Percentiles rank a stretch among this genome's conserved stretches.
Conservation (phyloP, 1,140 invertebrate genomes). For the Sycobia sp. region DNA sequence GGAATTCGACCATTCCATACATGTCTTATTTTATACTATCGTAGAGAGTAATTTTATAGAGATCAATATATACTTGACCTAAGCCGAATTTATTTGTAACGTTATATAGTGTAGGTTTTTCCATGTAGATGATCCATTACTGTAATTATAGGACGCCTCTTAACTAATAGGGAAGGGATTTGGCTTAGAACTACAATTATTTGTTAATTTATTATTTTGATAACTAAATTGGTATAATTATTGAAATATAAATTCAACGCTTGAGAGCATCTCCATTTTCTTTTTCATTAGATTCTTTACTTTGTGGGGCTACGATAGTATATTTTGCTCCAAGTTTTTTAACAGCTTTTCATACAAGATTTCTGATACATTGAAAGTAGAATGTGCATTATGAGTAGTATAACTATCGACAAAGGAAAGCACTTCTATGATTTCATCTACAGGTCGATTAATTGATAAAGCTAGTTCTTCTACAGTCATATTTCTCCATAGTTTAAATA, state of each 20-base stretch:
- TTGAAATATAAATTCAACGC: slow-evolving; percentile 36
- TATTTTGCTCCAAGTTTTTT: slow-evolving; percentile 68
- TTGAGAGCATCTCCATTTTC: slow-evolving; percentile 37
- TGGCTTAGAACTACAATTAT: slow-evolving; percentile 62
- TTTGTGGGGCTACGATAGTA: neutral
- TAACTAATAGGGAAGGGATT: slow-evolving; percentile 67
- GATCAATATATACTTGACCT: no score
- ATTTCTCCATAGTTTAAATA: slow-evolving; percentile 69
- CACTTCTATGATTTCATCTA: slow-evolving; percentile 70
- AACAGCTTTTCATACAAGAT: slow-evolving; percentile 69
- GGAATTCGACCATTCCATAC: no score
- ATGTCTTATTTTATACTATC: no score
- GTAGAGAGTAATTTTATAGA: no score
- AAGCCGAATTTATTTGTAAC: no score
- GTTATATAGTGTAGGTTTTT: no score
- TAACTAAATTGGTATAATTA: neutral
- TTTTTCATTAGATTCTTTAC: slow-evolving; percentile 34
- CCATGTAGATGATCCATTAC: slow-evolving; percentile 99
- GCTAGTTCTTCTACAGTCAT: slow-evolving; percentile 80
- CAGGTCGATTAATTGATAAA: slow-evolving; percentile 63
- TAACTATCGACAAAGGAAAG: slow-evolving; percentile 64
- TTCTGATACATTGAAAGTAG: slow-evolving; percentile 61
- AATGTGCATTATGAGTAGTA: slow-evolving; percentile 55
- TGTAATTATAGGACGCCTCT: slow-evolving; percentile 88
- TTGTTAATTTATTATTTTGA: neutral